Evolutionary conservation across 2,113 vertebrate species (phyloP).

Genomic region (Anarrhichthys ocellatus): DNA sequence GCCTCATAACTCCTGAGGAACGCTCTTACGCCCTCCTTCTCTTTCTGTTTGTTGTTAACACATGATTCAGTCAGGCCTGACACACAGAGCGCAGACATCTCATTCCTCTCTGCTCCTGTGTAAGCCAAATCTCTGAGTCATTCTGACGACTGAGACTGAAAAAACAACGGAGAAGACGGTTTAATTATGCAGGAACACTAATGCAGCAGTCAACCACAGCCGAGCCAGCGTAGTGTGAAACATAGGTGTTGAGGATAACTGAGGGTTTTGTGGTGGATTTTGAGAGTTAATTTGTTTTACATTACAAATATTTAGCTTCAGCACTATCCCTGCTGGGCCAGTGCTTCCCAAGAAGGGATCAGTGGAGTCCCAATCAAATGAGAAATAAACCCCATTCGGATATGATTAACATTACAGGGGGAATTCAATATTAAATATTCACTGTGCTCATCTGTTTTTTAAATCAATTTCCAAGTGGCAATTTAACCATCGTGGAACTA

Average conservation of each 20-base stretch:
- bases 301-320: neutral
- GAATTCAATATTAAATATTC: neutral
- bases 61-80: slow-evolving; percentile 52
- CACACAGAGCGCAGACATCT: slow-evolving; percentile 43
- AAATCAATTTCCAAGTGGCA: neutral
- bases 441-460: neutral
- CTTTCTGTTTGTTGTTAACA: slow-evolving; percentile 52
- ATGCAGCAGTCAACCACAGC: slow-evolving; percentile 34
- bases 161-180: slow-evolving; percentile 27
- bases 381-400: neutral
- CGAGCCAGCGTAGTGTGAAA: slow-evolving; percentile 4
- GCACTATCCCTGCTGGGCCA: neutral
- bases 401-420: neutral
- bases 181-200: slow-evolving; percentile 53
- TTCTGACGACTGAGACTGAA: slow-evolving; percentile 35
- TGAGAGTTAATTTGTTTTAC: slow-evolving; percentile 3
- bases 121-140: slow-evolving; percentile 51
- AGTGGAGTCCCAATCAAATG: neutral
- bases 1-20: slow-evolving; percentile 69
- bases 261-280: slow-evolving; percentile 15
- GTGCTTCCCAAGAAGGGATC: neutral
- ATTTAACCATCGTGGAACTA: neutral
- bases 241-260: slow-evolving; percentile 24
- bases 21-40: slow-evolving; percentile 20
- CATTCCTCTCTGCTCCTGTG: slow-evolving; percentile 32